Evolutionary conservation across 2,797 vertebrate species (phyloP).

Genomic region (Podargus strigoides): DNA sequence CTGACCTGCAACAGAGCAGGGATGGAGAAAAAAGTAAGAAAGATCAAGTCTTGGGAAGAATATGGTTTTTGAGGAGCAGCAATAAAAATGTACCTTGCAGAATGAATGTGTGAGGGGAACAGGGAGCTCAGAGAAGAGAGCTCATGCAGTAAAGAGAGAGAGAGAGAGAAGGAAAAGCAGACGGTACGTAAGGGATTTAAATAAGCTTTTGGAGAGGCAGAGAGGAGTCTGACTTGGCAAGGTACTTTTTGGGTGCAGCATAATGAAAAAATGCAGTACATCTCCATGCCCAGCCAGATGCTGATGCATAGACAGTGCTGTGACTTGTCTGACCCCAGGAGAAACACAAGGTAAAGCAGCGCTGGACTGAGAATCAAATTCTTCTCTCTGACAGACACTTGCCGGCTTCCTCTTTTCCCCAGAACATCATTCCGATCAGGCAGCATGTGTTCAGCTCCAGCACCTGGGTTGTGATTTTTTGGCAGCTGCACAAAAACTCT

Average conservation of each 20-base stretch:
- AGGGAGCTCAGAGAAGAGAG: not conserved
- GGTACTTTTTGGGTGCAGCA: not conserved
- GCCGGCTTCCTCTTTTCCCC: not conserved
- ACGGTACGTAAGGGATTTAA: not conserved
- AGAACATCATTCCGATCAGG: slow-evolving; percentile 25
- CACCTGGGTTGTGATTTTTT: slow-evolving; percentile 52
- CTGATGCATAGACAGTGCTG: not conserved
- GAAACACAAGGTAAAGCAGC: not conserved
- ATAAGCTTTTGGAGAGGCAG: not conserved
- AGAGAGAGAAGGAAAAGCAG: not conserved
- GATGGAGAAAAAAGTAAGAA: not conserved
- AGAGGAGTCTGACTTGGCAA: not conserved
- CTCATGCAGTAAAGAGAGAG: not conserved
- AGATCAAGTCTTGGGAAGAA: slow-evolving; percentile 8
- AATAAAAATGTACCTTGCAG: not conserved
- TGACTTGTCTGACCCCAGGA: not conserved
- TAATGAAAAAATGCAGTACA: not conserved
- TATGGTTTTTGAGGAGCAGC: not conserved
- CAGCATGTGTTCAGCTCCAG: slow-evolving; percentile 34
- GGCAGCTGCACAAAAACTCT: slow-evolving; percentile 52
- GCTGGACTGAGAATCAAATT: not conserved
- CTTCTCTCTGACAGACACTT: slow-evolving; percentile 2
- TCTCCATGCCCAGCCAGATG: not conserved
- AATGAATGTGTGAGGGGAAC: not conserved
- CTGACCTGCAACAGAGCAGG: not conserved